These are phyloP conservation scores for Notiomystis cincta DNA, from an alignment of 2,113 vertebrate species.

Conservation along the genomic window DNA sequence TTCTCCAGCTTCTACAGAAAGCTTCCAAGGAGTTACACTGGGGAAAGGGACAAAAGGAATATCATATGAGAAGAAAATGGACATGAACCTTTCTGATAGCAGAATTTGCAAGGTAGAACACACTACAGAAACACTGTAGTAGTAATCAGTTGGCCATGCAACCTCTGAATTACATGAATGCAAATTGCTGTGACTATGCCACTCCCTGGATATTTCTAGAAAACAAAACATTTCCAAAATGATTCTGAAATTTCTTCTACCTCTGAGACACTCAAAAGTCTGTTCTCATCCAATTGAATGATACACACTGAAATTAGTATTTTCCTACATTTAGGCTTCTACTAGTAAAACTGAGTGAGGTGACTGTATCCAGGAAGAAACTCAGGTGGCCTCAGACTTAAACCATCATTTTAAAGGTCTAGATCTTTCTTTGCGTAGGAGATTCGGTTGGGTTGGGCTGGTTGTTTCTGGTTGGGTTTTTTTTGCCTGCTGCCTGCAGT, in stretches of 20 bases:
- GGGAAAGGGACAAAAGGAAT: not conserved
- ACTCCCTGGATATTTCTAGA: not conserved
- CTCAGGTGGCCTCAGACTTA: not conserved
- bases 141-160: not conserved
- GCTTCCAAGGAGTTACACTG: not conserved
- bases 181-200: not conserved
- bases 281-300: not conserved
- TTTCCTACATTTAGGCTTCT: not conserved
- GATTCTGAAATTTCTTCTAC: not conserved
- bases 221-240: not conserved
- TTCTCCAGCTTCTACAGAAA: not conserved
- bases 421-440: not conserved
- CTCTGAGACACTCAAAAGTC: not conserved
- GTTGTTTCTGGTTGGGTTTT: not conserved
- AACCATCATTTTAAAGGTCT: not conserved
- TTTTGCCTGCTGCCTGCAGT: not conserved
- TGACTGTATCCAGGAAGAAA: not conserved
- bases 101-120: not conserved
- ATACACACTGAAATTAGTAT: not conserved
- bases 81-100: fast-evolving
- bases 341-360: not conserved
- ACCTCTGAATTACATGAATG: not conserved
- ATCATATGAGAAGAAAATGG: not conserved
- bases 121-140: not conserved
- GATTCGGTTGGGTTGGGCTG: not conserved